phyloP scores from a whole-genome alignment of 2,797 vertebrate genomes.

The Pantherophis vulpinus region DNA sequence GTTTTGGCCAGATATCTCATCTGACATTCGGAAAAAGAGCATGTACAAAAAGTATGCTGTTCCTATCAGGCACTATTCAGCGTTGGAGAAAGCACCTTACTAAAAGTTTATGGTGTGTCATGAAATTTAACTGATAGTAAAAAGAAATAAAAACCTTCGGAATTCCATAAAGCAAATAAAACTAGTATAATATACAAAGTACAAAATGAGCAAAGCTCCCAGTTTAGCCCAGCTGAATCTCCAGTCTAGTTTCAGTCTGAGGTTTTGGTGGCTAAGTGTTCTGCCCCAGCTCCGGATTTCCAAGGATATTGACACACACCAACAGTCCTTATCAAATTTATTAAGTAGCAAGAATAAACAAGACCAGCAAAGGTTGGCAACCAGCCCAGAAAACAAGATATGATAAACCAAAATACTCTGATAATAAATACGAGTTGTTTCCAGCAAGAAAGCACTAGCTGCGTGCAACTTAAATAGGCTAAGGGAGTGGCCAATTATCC shows the following conservation, averaged over 20 bases:
- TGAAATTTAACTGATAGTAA: background rate
- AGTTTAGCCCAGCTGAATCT: background rate
- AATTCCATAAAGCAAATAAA: background rate
- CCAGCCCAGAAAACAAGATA: too few relatives aligned
- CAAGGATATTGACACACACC: too few relatives aligned
- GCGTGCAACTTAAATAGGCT: too few relatives aligned
- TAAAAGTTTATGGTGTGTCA: background rate
- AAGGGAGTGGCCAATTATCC: too few relatives aligned
- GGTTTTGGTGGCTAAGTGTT: background rate
- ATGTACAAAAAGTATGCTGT: background rate
- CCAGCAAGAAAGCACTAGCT: too few relatives aligned
- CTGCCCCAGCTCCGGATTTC: too few relatives aligned
- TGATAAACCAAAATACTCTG: too few relatives aligned
- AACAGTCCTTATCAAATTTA: too few relatives aligned
- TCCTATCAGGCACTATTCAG: background rate
- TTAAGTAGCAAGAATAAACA: too few relatives aligned
- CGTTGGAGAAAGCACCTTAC: background rate
- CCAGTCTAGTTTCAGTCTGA: background rate
- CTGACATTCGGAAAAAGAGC: background rate
- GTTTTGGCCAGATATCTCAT: background rate
- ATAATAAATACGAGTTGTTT: too few relatives aligned
- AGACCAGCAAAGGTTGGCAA: too few relatives aligned
- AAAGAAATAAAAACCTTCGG: background rate
- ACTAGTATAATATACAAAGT: background rate
- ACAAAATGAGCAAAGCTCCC: background rate